Base-by-base conservation (phyloP, 2,113 vertebrate genomes). In the Bagarius yarrelli region DNA sequence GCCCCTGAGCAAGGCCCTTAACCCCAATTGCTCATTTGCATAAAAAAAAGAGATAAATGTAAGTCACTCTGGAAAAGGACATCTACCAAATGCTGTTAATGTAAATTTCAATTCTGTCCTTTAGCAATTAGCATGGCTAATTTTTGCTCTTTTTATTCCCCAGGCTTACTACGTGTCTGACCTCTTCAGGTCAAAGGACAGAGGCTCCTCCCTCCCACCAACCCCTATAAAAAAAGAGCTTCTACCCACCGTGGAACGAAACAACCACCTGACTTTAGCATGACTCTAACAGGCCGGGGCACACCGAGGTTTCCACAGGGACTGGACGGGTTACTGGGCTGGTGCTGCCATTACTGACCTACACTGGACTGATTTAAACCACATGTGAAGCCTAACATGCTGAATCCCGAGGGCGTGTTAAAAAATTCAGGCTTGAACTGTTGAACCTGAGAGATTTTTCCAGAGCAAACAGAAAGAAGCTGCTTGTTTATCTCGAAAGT, bases 81-180 rank as follows among this genome's bases (percentile, higher is more conserved):
- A 40, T 40, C 36, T 40, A 6, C 36, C 36, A 40, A 40, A 40
- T 6, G 44, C 5, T 8, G 11, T 4, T 8, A 47, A 47, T 1
- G 6, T 47, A 11, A 47, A 11, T 11, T 4, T 9, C 11, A 8
- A 47, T 40, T 4, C 32, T 66, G 11, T 44, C 44, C 36, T 5
- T 15, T 14, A 21, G 13, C 18, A 25, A n/a, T 72, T 44, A 32
- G 30, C 53, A 53, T 55, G 19, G 3, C 52, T 72, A 32, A 32
- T 30, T 53, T 25, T 23, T 5, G 21, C 14, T 44, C 19, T 73
- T 15, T 34, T 8, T 21, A 5, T 27, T 13, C 1, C 16, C 8
- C 78, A 93, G 92, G 90, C 87, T 0, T 93, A 91, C 82, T 92
- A 85, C 36, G 91, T 92, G 36, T 93, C 92, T 2, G 89, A 93